Base-by-base conservation (phyloP, 2,888 invertebrate species). In the Nemurella pictetii region DNA sequence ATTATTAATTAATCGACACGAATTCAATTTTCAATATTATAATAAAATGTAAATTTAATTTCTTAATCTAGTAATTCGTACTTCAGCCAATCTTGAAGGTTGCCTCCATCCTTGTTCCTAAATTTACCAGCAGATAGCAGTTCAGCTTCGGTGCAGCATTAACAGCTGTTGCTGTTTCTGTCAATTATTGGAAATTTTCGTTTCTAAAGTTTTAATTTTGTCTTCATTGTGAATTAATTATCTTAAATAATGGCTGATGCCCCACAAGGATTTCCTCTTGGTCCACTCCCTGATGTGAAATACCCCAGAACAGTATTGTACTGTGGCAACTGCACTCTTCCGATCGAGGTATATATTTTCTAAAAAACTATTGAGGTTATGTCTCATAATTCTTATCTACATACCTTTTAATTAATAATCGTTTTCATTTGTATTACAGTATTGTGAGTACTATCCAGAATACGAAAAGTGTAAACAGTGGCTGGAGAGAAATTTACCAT, bases 391-490 rank as follows among this genome's bases (percentile, higher is more conserved):
- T n/a, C n/a, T n/a, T 83, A 32, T 30, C 82, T 26, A 20, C 73
- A 30, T n/a, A n/a, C n/a, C n/a, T n/a, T 84, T 80, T 55, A 83
- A 55, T 86, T 77, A 26, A 77, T 9, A 0, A 12, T 2, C 12
- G 20, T 35, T 75, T 83, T 15, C 15, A 20, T 28, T 85, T 86
- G 87, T 85, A 85, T 89, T 90, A 26, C 89, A 97, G 96, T 99
- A 99, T 90, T 99, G 99, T 91, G 99, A 99, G 92, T 98, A 97
- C 91, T 98, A 98, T 91, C 99, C 99, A 12, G 98, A 98, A 90
- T 97, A 97, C 90, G 99, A 98, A 87, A 98, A 98, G 91, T 99
- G 99, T 90, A 98, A 98, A 90, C 95, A 95, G 87, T 99, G 99
- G 99, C 91, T 99, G 87, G 98, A 98, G 90, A 96, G 96, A 89